phyloP scores from a whole-genome alignment of 2,797 vertebrate genomes.

The Chelon labrosus region DNA sequence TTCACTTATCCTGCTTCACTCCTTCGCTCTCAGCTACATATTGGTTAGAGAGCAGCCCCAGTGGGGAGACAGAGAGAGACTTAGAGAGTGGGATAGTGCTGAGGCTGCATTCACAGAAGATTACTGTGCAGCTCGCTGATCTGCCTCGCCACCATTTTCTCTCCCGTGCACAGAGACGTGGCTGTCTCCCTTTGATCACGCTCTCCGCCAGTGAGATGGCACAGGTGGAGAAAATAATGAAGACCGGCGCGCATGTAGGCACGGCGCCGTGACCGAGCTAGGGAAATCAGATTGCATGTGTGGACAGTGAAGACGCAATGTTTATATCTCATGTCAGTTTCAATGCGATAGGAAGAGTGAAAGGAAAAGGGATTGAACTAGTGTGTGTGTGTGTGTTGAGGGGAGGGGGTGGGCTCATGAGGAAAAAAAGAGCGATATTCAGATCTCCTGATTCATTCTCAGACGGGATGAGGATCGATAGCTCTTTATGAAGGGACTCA shows the following conservation, averaged over 20 bases:
- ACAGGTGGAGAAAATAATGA: conserved; percentile 68
- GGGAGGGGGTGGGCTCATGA: neutral
- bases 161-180: conserved; percentile 65
- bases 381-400: too few relatives aligned
- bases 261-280: conserved; percentile 38
- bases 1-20: conserved; percentile 52
- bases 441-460: conserved; percentile 61
- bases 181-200: conserved; percentile 74
- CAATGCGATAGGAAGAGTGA: neutral
- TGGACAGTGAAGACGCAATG: conserved; percentile 22
- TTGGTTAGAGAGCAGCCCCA: conserved; percentile 64
- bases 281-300: conserved; percentile 44
- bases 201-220: conserved; percentile 62
- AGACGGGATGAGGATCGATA: conserved; percentile 72
- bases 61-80: conserved; percentile 62
- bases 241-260: conserved; percentile 39
- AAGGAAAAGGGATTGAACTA: conserved; percentile 6
- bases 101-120: conserved; percentile 79
- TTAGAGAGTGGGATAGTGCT: conserved; percentile 79
- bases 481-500: conserved; percentile 76
- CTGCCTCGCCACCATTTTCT: conserved; percentile 73
- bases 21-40: conserved; percentile 48
- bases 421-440: conserved; percentile 55
- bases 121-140: conserved; percentile 73
- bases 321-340: conserved; percentile 43